Percentiles rank a stretch among this genome's conserved stretches.
These are phyloP conservation scores for Myotis myotis DNA, from an alignment of 2,797 vertebrate species.

Conservation along the genomic window DNA sequence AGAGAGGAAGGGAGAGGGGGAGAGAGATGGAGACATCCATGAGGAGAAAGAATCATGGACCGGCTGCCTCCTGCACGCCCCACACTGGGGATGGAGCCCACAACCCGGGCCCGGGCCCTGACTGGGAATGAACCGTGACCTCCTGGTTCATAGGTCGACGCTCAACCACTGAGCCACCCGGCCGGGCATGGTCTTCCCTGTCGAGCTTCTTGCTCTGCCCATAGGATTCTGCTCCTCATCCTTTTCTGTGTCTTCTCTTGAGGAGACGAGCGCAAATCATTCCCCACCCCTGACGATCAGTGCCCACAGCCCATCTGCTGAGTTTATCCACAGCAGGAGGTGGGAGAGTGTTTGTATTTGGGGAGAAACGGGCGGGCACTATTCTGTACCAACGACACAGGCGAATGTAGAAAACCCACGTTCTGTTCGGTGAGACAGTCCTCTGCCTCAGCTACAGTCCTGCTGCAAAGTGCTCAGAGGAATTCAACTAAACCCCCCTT, in stretches of 20 bases:
- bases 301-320: constrained; percentile 81
- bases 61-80: too few species aligned
- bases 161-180: too few species aligned
- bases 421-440: constrained; percentile 75
- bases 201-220: too few species aligned
- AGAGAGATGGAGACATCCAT: too few species aligned
- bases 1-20: too few species aligned
- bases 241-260: constrained; percentile 60
- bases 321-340: constrained; percentile 73
- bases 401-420: constrained; percentile 68
- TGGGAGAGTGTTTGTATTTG: constrained; percentile 66
- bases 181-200: too few species aligned
- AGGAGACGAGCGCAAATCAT: constrained; percentile 77
- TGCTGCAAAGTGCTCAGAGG: constrained; percentile 42
- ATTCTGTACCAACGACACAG: constrained; percentile 72
- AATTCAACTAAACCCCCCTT: constrained; percentile 61
- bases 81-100: too few species aligned
- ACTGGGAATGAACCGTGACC: too few species aligned
- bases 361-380: constrained; percentile 65
- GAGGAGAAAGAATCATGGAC: too few species aligned
- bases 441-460: constrained; percentile 68
- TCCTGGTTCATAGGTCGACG: too few species aligned
- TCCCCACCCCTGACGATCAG: constrained; percentile 78
- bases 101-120: too few species aligned
- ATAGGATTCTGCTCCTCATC: constrained; percentile 54